A percentile compares a stretch with the other conserved stretches of the same genome.
Conservation (phyloP, 1,140 invertebrate species). For the Mesaphorura yosii region DNA sequence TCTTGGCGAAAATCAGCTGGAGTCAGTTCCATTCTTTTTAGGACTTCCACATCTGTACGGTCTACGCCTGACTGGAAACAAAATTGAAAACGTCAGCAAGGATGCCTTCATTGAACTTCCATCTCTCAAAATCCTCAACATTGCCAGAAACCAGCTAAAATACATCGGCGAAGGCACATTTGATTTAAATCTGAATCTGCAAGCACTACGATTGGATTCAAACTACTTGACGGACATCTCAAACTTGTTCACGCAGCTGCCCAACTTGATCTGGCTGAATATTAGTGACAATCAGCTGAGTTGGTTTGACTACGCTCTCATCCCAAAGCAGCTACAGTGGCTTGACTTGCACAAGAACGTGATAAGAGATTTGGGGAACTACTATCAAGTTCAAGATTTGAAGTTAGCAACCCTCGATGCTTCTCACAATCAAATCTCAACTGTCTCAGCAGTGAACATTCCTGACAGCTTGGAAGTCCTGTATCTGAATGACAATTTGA, state of each 20-base stretch:
- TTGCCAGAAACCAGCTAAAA: slow-evolving; percentile 70
- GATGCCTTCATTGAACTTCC: slow-evolving; percentile 64
- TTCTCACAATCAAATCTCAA: slow-evolving; percentile 66
- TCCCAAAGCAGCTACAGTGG: slow-evolving; percentile 71
- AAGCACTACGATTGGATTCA: slow-evolving; percentile 58
- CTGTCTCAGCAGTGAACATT: slow-evolving; percentile 44
- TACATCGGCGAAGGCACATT: slow-evolving; percentile 71
- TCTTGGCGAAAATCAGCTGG: slow-evolving; percentile 65
- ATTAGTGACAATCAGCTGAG: slow-evolving; percentile 79
- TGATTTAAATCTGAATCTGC: slow-evolving; percentile 60
- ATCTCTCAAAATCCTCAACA: slow-evolving; percentile 71
- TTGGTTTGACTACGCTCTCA: slow-evolving; percentile 78
- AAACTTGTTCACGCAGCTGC: slow-evolving; percentile 67
- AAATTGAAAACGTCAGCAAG: slow-evolving; percentile 70
- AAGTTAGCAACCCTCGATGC: slow-evolving; percentile 64
- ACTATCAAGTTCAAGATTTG: slow-evolving; percentile 53
- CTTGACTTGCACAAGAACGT: slow-evolving; percentile 80
- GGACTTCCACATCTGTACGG: slow-evolving; percentile 69
- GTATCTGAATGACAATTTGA: slow-evolving; percentile 71
- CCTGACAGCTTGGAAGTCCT: slow-evolving; percentile 64
- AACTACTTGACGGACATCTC: slow-evolving; percentile 74
- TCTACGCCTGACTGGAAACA: slow-evolving; percentile 72
- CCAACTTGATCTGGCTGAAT: slow-evolving; percentile 74
- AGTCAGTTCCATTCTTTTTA: slow-evolving; percentile 59
- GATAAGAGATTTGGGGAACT: slow-evolving; percentile 64